Percentiles rank a stretch among this genome's conserved stretches.
Evolutionary conservation across 2,888 invertebrate species (phyloP).

Genomic region (Chrysomela aeneicollis): DNA sequence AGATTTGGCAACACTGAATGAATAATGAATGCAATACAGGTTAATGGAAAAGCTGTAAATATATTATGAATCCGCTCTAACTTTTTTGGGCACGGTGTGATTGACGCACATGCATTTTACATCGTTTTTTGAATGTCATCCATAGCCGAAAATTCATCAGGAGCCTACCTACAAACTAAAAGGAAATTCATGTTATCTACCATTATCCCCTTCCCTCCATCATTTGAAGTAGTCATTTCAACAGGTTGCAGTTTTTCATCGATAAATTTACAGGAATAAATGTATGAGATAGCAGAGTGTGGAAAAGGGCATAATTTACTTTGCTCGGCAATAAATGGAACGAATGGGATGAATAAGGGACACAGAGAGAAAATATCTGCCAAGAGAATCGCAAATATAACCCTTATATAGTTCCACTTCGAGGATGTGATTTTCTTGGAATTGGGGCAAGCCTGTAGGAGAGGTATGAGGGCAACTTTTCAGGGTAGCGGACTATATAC

Average conservation of each 20-base stretch:
- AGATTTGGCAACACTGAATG: too few relatives aligned
- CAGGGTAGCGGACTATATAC: neutral
- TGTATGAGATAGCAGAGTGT: neutral
- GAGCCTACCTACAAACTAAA: constrained; percentile 28
- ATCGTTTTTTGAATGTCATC: too few relatives aligned
- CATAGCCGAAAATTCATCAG: neutral
- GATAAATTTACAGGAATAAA: constrained; percentile 5
- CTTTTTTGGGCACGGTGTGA: too few relatives aligned
- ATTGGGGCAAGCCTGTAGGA: neutral
- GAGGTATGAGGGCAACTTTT: neutral
- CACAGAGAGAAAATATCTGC: neutral
- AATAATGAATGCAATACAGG: too few relatives aligned
- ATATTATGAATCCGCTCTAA: too few relatives aligned
- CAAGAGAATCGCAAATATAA: neutral
- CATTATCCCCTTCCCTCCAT: constrained; percentile 17
- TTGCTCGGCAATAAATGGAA: neutral
- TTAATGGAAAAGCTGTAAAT: too few relatives aligned
- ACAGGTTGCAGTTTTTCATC: constrained; percentile 18
- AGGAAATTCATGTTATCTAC: constrained; percentile 35
- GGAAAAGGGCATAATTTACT: neutral
- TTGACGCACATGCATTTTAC: too few relatives aligned
- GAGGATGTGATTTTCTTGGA: neutral
- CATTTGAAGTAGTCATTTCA: constrained; percentile 28
- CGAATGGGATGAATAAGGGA: neutral
- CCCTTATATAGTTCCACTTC: neutral